Evolutionary conservation across 2,888 invertebrate genomes (phyloP), one percentile per base, ranked within the genome.

Genomic region (Hydraecia micacea): DNA sequence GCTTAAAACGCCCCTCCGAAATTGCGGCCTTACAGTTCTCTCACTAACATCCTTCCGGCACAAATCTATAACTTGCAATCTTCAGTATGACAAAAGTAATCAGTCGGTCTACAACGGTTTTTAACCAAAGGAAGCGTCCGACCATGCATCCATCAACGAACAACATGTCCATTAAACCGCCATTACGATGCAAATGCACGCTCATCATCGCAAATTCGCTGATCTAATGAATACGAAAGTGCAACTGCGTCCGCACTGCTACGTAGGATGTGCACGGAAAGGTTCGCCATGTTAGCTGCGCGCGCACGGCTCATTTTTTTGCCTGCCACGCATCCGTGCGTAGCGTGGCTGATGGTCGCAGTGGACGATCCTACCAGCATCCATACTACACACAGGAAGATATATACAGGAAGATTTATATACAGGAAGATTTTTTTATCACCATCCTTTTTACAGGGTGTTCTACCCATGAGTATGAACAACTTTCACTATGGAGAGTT

Each of bases 191-290:
- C 71, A 80, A 85, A 80, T 74, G 68, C 71, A 76, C 73, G 60
- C 46, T 87, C 85, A 84, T 75, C 77, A n/a, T 73, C 63, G 42
- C 73, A 68, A 85, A 87, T 76, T 85, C 63, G 46, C 63, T 74
- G 63, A 67, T 62, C 75, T 71, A 66, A 71, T 80, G 77, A 84
- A 76, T 81, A 62, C 39, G 73, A 84, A 74, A 87, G 70, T 87
- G 79, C 85, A 79, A 66, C 75, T 21, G 63, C 28, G 25, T 32
- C 71, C 74, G n/a, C n/a, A 81, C 46, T 1, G 46, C 28, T 63
- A 11, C n/a, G 2, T 46, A 58, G 1, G 3, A n/a, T n/a, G n/a
- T 13, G 4, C 60, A 60, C 18, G 18, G 18, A 70, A n/a, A 36
- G 3, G 18, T 69, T 18, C 0, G 6, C 9, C 15, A 18, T 9